Conservation (phyloP, 2,888 invertebrate genomes). For the Iselma pallidipennis region DNA sequence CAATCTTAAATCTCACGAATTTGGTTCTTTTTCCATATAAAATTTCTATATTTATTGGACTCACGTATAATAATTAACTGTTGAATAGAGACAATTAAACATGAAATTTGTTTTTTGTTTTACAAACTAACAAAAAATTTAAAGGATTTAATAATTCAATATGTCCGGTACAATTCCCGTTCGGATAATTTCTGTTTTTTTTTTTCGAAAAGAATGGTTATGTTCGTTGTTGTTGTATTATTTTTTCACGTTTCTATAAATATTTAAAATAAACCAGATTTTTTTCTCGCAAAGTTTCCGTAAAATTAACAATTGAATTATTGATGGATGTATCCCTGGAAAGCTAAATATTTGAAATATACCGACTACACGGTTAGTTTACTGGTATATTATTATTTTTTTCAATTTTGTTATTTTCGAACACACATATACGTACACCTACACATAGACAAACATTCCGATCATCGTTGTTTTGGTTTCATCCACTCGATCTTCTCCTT, state of each 20-base stretch:
- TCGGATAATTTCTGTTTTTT: slow-evolving; percentile 1
- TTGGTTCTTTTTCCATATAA: too few relatives aligned
- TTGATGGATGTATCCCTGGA: slow-evolving; percentile 18
- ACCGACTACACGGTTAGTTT: not conserved
- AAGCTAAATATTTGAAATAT: not conserved
- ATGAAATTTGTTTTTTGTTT: not conserved
- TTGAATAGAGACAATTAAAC: too few relatives aligned
- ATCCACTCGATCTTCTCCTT: slow-evolving; percentile 2
- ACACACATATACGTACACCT: too few relatives aligned
- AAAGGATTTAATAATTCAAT: not conserved
- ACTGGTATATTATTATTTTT: not conserved
- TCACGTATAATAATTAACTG: too few relatives aligned
- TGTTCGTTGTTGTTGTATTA: slow-evolving; percentile 3
- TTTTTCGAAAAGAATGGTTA: too few relatives aligned
- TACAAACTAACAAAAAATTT: not conserved
- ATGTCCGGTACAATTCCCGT: not conserved
- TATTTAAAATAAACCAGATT: not conserved
- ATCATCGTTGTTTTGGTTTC: not conserved
- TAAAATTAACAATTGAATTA: slow-evolving; percentile 19
- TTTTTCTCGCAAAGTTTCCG: slow-evolving; percentile 3
- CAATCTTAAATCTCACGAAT: slow-evolving; percentile 21
- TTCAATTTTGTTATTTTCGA: not conserved
- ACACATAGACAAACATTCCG: too few relatives aligned
- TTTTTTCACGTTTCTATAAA: slow-evolving; percentile 7
- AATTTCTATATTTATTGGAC: too few relatives aligned